Conservation (phyloP, 2,113 vertebrate species). For the Etia nguti region DNA sequence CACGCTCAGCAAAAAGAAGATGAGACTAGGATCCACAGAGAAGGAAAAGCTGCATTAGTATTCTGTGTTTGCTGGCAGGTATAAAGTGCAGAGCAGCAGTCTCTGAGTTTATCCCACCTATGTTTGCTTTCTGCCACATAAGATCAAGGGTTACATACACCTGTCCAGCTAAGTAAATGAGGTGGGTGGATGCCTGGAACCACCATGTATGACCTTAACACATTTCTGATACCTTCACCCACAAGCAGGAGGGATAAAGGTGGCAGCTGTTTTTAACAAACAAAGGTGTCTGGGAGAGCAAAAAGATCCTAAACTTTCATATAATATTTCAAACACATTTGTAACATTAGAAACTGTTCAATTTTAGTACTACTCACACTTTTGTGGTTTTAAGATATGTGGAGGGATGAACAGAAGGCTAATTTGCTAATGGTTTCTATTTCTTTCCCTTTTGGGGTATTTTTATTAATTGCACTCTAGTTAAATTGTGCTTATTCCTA, state of each 20-base stretch:
- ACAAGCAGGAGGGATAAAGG: background rate
- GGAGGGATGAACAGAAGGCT: background rate
- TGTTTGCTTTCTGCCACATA: constrained; percentile 29
- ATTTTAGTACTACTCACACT: background rate
- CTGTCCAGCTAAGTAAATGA: constrained; percentile 21
- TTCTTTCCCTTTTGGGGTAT: constrained; percentile 11
- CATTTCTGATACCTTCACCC: constrained; percentile 20
- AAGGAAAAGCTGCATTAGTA: constrained; percentile 22
- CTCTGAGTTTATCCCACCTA: background rate
- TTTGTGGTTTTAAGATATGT: constrained; percentile 10
- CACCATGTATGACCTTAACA: constrained; percentile 35
- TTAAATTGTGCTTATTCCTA: constrained; percentile 2
- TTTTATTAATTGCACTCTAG: constrained; percentile 31
- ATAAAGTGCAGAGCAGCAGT: background rate
- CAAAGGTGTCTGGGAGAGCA: background rate
- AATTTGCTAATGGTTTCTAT: constrained; percentile 36
- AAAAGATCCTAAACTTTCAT: background rate
- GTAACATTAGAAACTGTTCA: background rate
- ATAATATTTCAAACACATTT: background rate
- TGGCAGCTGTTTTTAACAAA: background rate
- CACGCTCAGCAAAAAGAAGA: constrained; percentile 39
- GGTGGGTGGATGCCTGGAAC: constrained; percentile 26
- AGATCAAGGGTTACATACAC: constrained; percentile 1
- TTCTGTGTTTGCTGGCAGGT: constrained; percentile 17
- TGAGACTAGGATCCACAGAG: background rate